Evolutionary conservation across 1,140 invertebrate species (phyloP), one percentile per base, ranked within the genome.

Genomic region (Drosophila albomicans): DNA sequence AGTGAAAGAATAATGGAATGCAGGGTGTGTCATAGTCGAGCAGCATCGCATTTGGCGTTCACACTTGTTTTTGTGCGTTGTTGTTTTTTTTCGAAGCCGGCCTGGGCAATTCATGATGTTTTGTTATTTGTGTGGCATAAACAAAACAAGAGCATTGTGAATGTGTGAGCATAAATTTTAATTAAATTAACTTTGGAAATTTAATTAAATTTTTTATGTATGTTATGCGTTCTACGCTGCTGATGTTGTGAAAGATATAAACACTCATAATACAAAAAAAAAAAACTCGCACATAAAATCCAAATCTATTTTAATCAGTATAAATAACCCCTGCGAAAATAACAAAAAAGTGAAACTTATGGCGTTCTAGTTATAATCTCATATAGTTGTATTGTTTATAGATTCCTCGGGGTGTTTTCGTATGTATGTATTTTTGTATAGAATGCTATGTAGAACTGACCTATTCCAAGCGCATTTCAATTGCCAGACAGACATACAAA

Each of bases 391-490:
- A 28, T 74, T 69, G 57, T 62, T 67, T 74, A 74, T 69, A 35
- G 10, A 56, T 43, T 56, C 38, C n/a, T 35, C 15, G 38, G 56
- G 49, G 13, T 51, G 43, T 3, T 62, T 62, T 54, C 59, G 56
- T 74, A 62, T 65, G 45, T 67, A 51, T 57, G 38, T 30, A 51
- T 54, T n/a, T n/a, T n/a, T n/a, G 66, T 63, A 63, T 68, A 25
- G 41, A 16, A 10, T 70, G 65, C 25, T 61, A 25, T 25, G 20
- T 25, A 16, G 35, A 87, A 80, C 84, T 87, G 84, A 87, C 84
- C 84, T 87, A 87, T 78, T 88, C 85, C 80, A 87, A 87, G 80
- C 62, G 15, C 43, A 78, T 72, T 88, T 75, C 84, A 84, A 84
- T 88, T 87, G 82, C 48, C 71, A 70, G 57, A 61, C 64, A 35